A percentile compares a stretch with the other conserved stretches of the same genome.
phyloP scores from a whole-genome alignment of 2,797 vertebrate species.

The Octomys mimax region DNA sequence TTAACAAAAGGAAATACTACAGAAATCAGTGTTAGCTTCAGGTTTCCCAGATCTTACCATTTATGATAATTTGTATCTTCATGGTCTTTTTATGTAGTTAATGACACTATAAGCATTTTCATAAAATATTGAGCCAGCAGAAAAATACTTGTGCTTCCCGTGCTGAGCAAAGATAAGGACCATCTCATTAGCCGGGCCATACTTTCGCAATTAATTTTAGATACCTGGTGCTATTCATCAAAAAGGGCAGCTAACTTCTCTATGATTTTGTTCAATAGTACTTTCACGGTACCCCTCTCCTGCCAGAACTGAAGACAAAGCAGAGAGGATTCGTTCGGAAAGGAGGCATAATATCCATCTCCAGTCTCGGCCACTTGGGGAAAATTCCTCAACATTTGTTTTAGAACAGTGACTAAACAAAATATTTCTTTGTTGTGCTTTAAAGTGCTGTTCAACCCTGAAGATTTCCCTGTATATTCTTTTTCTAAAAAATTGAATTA shows the following conservation, averaged over 20 bases:
- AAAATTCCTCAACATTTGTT: slow-evolving; percentile 76
- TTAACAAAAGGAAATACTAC: slow-evolving; percentile 75
- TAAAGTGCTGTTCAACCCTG: slow-evolving; percentile 67
- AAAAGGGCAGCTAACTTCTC: slow-evolving; percentile 88
- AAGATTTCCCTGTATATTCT: slow-evolving; percentile 59
- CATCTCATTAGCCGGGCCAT: slow-evolving; percentile 88
- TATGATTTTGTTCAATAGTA: slow-evolving; percentile 87
- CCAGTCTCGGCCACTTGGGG: slow-evolving; percentile 28
- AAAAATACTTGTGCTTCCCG: slow-evolving; percentile 88
- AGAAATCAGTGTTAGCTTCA: slow-evolving; percentile 68
- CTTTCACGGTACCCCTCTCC: slow-evolving; percentile 82
- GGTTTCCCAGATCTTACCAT: slow-evolving; percentile 67
- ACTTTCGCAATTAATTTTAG: slow-evolving; percentile 92
- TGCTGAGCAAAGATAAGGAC: slow-evolving; percentile 90
- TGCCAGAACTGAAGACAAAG: slow-evolving; percentile 83
- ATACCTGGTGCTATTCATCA: slow-evolving; percentile 89
- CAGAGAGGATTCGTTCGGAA: slow-evolving; percentile 63
- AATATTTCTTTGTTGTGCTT: slow-evolving; percentile 74
- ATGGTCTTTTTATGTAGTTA: slow-evolving; percentile 85
- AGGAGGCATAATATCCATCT: slow-evolving; percentile 58
- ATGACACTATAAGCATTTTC: slow-evolving; percentile 86
- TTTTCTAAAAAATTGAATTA: slow-evolving; percentile 73
- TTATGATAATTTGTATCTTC: slow-evolving; percentile 67
- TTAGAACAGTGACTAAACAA: slow-evolving; percentile 67
- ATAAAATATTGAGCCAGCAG: slow-evolving; percentile 88